Conservation (phyloP, 1,140 invertebrate genomes). For the Diachasma alloeum region DNA sequence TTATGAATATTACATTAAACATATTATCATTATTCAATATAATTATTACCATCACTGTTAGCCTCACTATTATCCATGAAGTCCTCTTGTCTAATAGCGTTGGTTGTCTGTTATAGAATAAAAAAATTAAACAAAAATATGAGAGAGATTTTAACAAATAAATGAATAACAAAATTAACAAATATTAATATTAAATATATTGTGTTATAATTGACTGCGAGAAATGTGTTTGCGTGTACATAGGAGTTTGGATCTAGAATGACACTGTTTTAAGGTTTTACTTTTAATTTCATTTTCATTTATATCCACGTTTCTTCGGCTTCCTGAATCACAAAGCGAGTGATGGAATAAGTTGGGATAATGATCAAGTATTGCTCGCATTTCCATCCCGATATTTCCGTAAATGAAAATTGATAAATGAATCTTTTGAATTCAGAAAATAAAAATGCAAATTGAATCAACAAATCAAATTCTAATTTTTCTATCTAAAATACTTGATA, state of each 20-base stretch:
- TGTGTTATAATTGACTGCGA: background rate
- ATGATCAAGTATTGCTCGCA: background rate
- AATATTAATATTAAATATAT: background rate
- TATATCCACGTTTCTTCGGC: background rate
- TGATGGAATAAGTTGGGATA: background rate
- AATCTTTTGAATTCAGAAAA: too few relatives aligned
- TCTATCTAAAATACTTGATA: background rate
- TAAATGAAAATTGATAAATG: background rate
- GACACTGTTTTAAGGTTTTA: background rate
- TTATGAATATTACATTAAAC: slow-evolving; percentile 32
- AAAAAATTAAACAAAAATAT: slow-evolving; percentile 24
- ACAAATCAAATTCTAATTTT: background rate
- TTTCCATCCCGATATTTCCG: background rate
- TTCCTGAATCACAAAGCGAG: background rate
- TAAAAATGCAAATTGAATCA: background rate
- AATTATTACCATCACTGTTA: slow-evolving; percentile 44
- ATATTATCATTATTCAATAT: slow-evolving; percentile 43
- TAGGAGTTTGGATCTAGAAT: background rate
- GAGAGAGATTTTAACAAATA: slow-evolving; percentile 18
- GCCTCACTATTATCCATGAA: slow-evolving; percentile 45
- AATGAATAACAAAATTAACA: background rate
- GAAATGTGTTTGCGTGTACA: background rate
- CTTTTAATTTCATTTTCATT: background rate
- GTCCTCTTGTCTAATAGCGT: slow-evolving; percentile 57
- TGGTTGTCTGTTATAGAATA: slow-evolving; percentile 54